Evolutionary conservation across 2,113 vertebrate species (phyloP), one percentile per base, ranked within the genome.

Genomic region (Thermophis baileyi): DNA sequence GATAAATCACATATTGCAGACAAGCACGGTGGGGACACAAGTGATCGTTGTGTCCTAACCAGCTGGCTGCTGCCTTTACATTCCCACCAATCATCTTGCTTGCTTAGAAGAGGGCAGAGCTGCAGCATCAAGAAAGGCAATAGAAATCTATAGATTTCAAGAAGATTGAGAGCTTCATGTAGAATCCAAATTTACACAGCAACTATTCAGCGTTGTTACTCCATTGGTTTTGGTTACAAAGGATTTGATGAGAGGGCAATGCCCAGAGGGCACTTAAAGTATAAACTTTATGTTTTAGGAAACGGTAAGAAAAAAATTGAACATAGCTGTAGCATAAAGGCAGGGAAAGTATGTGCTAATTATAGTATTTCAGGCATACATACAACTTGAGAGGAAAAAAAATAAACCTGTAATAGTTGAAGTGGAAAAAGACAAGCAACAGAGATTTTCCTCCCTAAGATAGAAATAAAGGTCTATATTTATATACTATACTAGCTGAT

Each of bases 1-100:
- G 94, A 95, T 97, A 97, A 97, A 97, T 97, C 96, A 96, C 81
- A 27, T 85, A 51, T 30, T 87, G 92, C 81, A 50, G 89, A 35
- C 88, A 8, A 35, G 89, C 74, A 46, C 86, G 53, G 81, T 90
- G 89, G 88, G 74, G 89, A 90, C 92, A 93, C 92, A 90, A 90
- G 92, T 24, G 81, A 90, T 86, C 44, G n/a, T n/a, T 63, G 92
- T 51, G 81, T 93, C 89, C 92, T 90, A 90, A 93, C 74, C 92
- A 90, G 92, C 89, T 63, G 81, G 92, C 89, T 90, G 89, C 89
- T 90, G 92, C 54, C 88, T 93, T 93, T 93, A 90, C 89, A 87
- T 90, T 87, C 92, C 54, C 88, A 93, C 92, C 89, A 44, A 90
- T 93, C 92, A 93, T 87, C 47, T 49, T 60, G n/a, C 87, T n/a